Conservation (phyloP, 2,888 invertebrate genomes). For the Torymus auratus region DNA sequence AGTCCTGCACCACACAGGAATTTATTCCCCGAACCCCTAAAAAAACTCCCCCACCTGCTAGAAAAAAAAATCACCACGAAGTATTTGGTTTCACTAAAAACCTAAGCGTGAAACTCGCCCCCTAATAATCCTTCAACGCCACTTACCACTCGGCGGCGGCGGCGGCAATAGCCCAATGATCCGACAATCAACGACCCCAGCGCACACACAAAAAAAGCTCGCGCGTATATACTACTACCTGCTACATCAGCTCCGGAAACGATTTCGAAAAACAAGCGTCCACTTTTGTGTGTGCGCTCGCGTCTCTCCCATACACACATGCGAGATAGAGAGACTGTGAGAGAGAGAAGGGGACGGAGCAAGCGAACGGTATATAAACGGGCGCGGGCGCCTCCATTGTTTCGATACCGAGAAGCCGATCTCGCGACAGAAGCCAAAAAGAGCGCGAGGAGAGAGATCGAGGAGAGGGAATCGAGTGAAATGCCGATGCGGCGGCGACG, state of each 20-base stretch:
- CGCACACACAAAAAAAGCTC: not conserved
- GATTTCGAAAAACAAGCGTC: slow-evolving; percentile 17
- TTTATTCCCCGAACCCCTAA: too few relatives aligned
- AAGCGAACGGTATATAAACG: slow-evolving; percentile 14
- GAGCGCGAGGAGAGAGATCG: slow-evolving; percentile 4
- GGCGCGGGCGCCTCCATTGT: slow-evolving; percentile 52
- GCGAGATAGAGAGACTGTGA: slow-evolving; percentile 15
- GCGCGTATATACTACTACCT: too few relatives aligned
- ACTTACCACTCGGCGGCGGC: too few relatives aligned
- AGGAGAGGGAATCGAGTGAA: slow-evolving; percentile 19
- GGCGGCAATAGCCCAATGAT: not conserved
- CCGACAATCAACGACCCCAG: slow-evolving; percentile 5
- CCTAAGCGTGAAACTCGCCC: not conserved
- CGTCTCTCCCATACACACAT: too few relatives aligned
- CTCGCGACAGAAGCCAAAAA: slow-evolving; percentile 27
- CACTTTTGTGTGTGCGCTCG: not conserved
- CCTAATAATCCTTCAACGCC: not conserved
- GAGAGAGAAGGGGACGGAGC: slow-evolving; percentile 29
- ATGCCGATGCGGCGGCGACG: slow-evolving; percentile 9
- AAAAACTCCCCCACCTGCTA: too few relatives aligned
- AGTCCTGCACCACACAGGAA: too few relatives aligned
- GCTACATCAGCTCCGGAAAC: slow-evolving; percentile 17
- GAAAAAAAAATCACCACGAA: not conserved
- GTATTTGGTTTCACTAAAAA: not conserved
- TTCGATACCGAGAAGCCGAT: slow-evolving; percentile 48